These are phyloP conservation scores for Microplitis deprimator DNA, from an alignment of 2,888 invertebrate genomes.

Conservation along the genomic window DNA sequence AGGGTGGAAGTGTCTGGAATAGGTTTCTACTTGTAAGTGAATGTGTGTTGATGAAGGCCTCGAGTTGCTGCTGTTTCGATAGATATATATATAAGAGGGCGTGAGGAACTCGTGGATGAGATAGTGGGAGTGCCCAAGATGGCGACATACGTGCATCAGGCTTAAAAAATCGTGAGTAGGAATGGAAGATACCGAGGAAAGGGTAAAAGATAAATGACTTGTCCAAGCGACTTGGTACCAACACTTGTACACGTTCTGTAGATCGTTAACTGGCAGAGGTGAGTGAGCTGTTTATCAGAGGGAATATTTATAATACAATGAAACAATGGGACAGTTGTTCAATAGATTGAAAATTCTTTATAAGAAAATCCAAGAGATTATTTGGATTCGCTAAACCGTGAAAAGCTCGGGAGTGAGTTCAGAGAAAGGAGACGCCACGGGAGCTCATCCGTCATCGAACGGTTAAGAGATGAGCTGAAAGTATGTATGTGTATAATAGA, in stretches of 20 bases:
- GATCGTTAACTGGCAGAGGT: neutral
- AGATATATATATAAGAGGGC: slow-evolving; percentile 35
- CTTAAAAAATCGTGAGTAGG: slow-evolving; percentile 40
- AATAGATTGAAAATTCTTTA: too few relatives aligned
- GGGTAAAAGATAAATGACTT: slow-evolving; percentile 70
- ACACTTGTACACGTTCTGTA: neutral
- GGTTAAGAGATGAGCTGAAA: too few relatives aligned
- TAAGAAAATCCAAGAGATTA: too few relatives aligned
- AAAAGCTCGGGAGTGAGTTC: too few relatives aligned
- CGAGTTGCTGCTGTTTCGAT: slow-evolving; percentile 15
- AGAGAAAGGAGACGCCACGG: neutral
- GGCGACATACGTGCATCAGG: slow-evolving; percentile 62
- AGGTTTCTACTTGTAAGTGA: slow-evolving; percentile 40
- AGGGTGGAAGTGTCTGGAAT: slow-evolving; percentile 9
- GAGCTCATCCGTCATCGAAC: neutral
- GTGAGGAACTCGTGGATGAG: slow-evolving; percentile 33
- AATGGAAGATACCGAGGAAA: slow-evolving; percentile 54
- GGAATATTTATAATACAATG: too few relatives aligned
- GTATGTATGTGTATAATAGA: neutral
- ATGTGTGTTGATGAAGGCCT: slow-evolving; percentile 40
- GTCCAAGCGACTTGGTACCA: slow-evolving; percentile 59
- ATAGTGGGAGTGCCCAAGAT: slow-evolving; percentile 69
- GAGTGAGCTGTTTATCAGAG: too few relatives aligned
- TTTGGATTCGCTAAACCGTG: too few relatives aligned
- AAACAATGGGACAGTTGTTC: too few relatives aligned